Conservation (phyloP, 2,797 vertebrate genomes). For the Furcifer pardalis region DNA sequence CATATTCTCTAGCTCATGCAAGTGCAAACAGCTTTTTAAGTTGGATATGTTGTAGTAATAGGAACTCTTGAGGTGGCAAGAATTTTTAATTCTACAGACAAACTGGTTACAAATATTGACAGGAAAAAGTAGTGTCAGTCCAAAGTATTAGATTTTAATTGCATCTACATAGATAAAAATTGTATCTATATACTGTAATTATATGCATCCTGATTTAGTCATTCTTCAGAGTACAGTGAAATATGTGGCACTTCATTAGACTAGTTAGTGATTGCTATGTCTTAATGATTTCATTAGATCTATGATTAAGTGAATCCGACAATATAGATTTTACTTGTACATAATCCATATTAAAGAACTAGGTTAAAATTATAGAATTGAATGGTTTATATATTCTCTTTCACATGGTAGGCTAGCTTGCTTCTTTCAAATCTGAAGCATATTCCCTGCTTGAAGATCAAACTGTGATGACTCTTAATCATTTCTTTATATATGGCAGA, state of each 20-base stretch:
- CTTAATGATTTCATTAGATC: background rate
- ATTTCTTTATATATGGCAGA: background rate
- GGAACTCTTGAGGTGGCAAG: background rate
- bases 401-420: background rate
- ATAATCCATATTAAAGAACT: background rate
- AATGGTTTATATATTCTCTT: background rate
- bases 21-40: background rate
- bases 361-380: background rate
- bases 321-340: background rate
- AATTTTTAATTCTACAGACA: background rate
- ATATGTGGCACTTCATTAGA: background rate
- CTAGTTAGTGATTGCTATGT: background rate
- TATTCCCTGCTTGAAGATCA: background rate
- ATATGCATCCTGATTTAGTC: background rate
- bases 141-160: background rate
- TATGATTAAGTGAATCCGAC: background rate
- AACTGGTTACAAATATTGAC: background rate
- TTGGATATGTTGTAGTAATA: background rate
- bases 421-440: background rate
- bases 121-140: background rate
- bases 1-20: background rate
- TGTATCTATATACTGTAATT: too few species aligned
- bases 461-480: background rate
- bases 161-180: background rate
- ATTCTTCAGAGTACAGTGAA: background rate